A percentile compares a stretch with the other conserved stretches of the same genome.
Evolutionary conservation across 1,140 invertebrate species (phyloP).

Genomic region (Bicyclus anynana): DNA sequence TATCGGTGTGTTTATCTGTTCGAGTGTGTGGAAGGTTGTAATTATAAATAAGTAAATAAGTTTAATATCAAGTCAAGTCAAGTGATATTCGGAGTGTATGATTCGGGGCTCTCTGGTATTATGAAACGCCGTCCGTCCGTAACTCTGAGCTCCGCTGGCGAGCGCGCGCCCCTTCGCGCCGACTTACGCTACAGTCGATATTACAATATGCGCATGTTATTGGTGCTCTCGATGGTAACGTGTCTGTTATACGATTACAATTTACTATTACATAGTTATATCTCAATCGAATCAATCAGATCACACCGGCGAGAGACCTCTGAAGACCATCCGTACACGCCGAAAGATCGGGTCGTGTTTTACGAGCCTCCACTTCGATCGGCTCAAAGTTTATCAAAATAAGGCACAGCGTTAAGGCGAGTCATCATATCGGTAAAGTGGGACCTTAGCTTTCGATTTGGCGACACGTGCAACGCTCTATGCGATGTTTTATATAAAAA

Average conservation of each 20-base stretch:
- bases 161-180: too few species aligned
- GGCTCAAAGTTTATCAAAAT: background rate
- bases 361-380: slow-evolving; percentile 1
- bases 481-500: background rate
- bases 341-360: background rate
- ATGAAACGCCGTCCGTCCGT: too few species aligned
- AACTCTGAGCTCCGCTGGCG: too few species aligned
- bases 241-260: background rate
- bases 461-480: background rate
- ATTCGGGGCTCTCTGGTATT: too few species aligned
- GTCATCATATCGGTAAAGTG: background rate
- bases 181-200: too few species aligned
- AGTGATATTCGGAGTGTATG: too few species aligned
- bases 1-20: too few species aligned
- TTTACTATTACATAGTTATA: background rate
- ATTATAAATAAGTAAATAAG: too few species aligned
- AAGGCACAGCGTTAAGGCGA: background rate
- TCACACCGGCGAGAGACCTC: background rate
- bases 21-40: too few species aligned
- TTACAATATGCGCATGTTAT: too few species aligned
- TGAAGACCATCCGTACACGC: background rate
- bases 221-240: background rate
- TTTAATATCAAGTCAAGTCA: too few species aligned
- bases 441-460: background rate
- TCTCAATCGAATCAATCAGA: background rate